phyloP scores from a whole-genome alignment of 2,797 vertebrate genomes.

The Pelobates cultripes region DNA sequence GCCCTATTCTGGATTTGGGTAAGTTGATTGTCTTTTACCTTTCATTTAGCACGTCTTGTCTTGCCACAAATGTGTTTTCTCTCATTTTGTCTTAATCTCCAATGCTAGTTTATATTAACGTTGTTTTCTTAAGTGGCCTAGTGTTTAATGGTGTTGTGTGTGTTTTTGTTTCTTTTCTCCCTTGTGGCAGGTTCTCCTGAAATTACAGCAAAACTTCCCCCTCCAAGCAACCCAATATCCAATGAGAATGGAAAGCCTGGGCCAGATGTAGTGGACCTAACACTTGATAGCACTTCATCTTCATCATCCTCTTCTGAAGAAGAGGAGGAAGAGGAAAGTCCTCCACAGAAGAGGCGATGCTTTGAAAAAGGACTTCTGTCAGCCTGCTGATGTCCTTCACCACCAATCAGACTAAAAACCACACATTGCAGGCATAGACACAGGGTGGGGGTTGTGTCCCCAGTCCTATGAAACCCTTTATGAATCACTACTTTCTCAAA shows the following conservation, averaged over 20 bases:
- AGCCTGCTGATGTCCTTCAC: conserved; percentile 84
- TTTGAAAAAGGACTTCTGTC: conserved; percentile 96
- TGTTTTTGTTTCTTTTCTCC: no score
- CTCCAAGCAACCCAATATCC: conserved; percentile 74
- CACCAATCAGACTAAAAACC: conserved; percentile 61
- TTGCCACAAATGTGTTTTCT: background rate
- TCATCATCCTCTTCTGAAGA: conserved; percentile 86
- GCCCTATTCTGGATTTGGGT: conserved; percentile 90
- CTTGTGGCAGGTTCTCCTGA: conserved; percentile 81
- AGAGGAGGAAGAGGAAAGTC: conserved; percentile 91
- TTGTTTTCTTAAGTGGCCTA: no score
- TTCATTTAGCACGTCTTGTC: background rate
- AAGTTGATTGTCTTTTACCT: conserved; percentile 19
- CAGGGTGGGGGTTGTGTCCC: conserved; percentile 30
- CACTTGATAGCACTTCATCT: conserved; percentile 94
- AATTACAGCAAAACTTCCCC: conserved; percentile 81
- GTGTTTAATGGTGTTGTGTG: no score
- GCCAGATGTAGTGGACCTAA: conserved; percentile 90
- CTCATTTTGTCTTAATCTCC: background rate
- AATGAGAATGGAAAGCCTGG: conserved; percentile 78
- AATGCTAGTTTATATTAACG: no score
- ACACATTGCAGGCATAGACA: conserved; percentile 59
- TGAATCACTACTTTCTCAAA: conserved; percentile 46
- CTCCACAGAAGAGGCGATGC: conserved; percentile 90
- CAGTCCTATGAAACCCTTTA: conserved; percentile 49